Percentiles rank a stretch among this genome's conserved stretches.
Conservation (phyloP, 2,113 vertebrate species). For the Pandion haliaetus region DNA sequence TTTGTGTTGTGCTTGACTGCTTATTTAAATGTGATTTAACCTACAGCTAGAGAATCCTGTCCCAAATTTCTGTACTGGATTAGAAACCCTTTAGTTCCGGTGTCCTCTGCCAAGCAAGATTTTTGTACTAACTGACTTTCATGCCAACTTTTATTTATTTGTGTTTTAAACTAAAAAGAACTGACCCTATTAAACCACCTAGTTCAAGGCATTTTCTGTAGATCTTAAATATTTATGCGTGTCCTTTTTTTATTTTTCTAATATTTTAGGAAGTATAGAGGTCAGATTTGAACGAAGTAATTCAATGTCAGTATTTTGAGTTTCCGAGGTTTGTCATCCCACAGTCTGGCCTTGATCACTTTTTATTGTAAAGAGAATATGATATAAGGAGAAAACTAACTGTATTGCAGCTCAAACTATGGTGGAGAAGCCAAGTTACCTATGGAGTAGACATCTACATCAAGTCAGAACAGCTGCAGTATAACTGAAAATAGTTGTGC, state of each 20-base stretch:
- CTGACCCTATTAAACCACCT: not conserved
- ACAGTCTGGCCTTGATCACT: not conserved
- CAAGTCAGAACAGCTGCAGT: not conserved
- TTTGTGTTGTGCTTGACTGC: not conserved
- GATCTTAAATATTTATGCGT: not conserved
- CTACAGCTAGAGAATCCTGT: not conserved
- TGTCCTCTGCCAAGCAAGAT: not conserved
- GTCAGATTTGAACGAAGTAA: not conserved
- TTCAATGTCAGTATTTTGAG: not conserved
- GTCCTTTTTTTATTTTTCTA: not conserved
- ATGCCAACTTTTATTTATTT: not conserved
- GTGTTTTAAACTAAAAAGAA: not conserved
- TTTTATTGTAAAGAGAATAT: not conserved
- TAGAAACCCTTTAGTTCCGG: not conserved
- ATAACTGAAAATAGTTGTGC: not conserved
- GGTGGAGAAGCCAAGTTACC: not conserved
- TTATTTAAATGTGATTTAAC: not conserved
- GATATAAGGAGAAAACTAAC: not conserved
- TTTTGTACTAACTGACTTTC: not conserved
- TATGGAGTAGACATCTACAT: not conserved
- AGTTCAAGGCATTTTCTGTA: not conserved
- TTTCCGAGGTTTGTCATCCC: not conserved
- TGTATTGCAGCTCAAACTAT: not conserved
- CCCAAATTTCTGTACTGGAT: not conserved
- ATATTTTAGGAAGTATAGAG: not conserved